These are phyloP conservation scores for Ennomos fuscantarius DNA, from an alignment of 2,888 invertebrate species.

Conservation along the genomic window DNA sequence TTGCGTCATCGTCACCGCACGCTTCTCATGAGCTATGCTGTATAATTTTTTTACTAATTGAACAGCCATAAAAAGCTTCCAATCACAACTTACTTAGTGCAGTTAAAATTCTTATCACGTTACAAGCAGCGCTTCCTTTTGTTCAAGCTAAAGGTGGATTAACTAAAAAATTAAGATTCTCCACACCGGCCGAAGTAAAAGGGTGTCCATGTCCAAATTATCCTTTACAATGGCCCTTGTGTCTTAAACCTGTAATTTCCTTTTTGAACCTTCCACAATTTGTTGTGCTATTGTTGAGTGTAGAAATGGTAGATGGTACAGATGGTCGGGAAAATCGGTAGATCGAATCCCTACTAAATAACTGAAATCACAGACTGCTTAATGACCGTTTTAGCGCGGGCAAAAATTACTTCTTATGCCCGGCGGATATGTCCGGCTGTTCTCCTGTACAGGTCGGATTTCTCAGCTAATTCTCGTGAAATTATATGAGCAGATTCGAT, in stretches of 20 bases:
- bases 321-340: too few relatives aligned
- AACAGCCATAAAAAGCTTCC: not conserved
- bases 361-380: too few relatives aligned
- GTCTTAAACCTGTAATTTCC: constrained; percentile 66
- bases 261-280: constrained; percentile 63
- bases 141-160: constrained; percentile 34
- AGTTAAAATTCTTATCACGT: constrained; percentile 17
- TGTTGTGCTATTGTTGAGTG: constrained; percentile 30
- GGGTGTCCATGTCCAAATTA: constrained; percentile 74
- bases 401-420: too few relatives aligned
- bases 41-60: not conserved
- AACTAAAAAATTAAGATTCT: constrained; percentile 41
- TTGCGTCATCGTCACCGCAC: too few relatives aligned
- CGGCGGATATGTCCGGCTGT: too few relatives aligned
- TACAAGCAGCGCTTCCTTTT: constrained; percentile 33
- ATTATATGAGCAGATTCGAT: too few relatives aligned
- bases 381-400: too few relatives aligned
- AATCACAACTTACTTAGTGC: too few relatives aligned
- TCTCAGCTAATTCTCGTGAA: too few relatives aligned
- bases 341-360: too few relatives aligned
- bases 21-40: too few relatives aligned
- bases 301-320: constrained; percentile 38
- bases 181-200: constrained; percentile 48
- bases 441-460: too few relatives aligned
- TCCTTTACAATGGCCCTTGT: constrained; percentile 60